Evolutionary conservation across 2,113 vertebrate genomes (phyloP).

Genomic region (Peromyscus californicus): DNA sequence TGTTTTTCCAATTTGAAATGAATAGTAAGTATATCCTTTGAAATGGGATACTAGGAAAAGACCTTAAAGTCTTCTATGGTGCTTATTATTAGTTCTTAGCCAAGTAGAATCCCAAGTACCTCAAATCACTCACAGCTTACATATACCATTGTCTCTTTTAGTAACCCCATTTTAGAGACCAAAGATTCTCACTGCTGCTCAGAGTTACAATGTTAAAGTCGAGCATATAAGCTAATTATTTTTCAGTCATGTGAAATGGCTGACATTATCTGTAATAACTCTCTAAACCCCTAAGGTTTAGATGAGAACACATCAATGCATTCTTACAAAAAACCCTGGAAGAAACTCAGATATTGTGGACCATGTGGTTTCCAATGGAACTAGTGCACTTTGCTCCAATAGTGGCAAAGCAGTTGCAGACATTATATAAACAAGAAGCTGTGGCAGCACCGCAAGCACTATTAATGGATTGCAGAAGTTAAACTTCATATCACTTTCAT

Average conservation of each 20-base stretch:
- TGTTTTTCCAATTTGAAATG: neutral
- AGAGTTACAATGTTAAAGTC: neutral
- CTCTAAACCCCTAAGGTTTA: constrained; percentile 10
- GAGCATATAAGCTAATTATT: neutral
- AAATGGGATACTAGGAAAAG: neutral
- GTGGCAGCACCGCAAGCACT: neutral
- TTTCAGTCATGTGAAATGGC: constrained; percentile 26
- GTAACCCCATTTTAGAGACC: neutral
- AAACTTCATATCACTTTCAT: constrained; percentile 44
- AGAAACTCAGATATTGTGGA: neutral
- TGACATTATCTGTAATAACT: constrained; percentile 7
- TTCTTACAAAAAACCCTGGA: neutral
- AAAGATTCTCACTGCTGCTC: neutral
- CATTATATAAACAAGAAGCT: neutral
- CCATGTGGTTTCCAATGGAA: neutral
- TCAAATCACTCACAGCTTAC: constrained; percentile 10
- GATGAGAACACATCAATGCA: neutral
- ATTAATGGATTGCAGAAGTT: neutral
- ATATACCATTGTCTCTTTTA: neutral
- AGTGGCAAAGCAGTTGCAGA: neutral
- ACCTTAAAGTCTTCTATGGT: neutral
- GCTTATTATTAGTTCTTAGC: neutral
- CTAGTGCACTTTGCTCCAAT: neutral
- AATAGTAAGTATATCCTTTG: neutral
- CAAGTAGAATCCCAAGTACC: neutral